Percentiles rank a stretch among this genome's conserved stretches.
These are phyloP conservation scores for Bombylius discolor DNA, from an alignment of 2,888 invertebrate species.

Conservation along the genomic window DNA sequence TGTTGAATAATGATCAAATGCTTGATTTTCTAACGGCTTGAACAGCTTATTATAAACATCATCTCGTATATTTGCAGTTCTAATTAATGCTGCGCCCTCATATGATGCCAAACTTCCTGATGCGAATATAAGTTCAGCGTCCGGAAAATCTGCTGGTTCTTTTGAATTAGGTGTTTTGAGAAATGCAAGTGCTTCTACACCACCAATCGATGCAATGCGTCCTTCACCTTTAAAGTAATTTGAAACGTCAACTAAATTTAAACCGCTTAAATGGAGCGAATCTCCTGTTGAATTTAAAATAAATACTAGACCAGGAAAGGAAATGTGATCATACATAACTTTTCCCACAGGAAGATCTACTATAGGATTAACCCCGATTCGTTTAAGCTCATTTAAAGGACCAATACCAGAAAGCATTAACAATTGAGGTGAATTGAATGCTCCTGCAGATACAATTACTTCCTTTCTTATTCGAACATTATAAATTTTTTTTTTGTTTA, in stretches of 20 bases:
- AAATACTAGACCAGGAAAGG: constrained; percentile 17
- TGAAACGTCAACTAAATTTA: constrained; percentile 4
- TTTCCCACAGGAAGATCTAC: constrained; percentile 51
- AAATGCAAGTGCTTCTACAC: constrained; percentile 53
- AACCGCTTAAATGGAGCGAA: constrained; percentile 1
- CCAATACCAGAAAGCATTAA: constrained; percentile 71
- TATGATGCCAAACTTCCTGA: constrained; percentile 52
- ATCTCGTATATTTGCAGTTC: constrained; percentile 44
- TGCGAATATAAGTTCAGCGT: constrained; percentile 51
- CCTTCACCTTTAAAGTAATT: constrained; percentile 32
- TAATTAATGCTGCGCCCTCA: constrained; percentile 40
- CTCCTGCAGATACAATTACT: constrained; percentile 69
- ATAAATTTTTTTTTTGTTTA: constrained; percentile 37
- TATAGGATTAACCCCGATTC: constrained; percentile 42
- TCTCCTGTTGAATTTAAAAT: constrained; percentile 13
- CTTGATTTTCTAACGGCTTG: constrained; percentile 39
- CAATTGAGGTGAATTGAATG: constrained; percentile 74
- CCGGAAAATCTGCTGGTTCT: constrained; percentile 48
- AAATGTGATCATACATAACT: constrained; percentile 42
- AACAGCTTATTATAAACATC: constrained; percentile 44
- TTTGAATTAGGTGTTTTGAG: constrained; percentile 44
- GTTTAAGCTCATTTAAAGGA: constrained; percentile 38
- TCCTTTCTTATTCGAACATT: constrained; percentile 52
- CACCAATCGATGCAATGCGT: constrained; percentile 43
- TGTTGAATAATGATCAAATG: constrained; percentile 42